These are phyloP conservation scores for Homarus gammarus DNA, from an alignment of 2,888 invertebrate species.

Conservation along the genomic window DNA sequence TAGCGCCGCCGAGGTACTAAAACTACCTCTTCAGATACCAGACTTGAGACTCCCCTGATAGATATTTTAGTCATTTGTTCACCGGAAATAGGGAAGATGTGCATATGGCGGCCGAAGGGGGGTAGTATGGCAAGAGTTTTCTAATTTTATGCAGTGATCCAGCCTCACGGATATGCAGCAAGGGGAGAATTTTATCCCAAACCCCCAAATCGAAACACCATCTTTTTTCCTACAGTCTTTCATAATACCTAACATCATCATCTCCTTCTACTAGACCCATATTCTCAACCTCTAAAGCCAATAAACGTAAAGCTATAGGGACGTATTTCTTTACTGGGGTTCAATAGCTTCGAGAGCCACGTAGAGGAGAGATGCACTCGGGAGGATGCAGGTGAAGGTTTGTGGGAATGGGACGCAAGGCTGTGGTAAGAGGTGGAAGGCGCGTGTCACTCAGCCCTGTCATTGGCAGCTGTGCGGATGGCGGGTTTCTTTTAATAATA, in stretches of 20 bases:
- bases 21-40: no score
- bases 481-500: constrained; percentile 63
- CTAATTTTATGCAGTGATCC: constrained; percentile 64
- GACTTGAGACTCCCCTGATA: no score
- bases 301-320: no score
- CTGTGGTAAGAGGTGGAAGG: constrained; percentile 27
- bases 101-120: not conserved
- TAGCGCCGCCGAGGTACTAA: no score
- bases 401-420: constrained; percentile 55
- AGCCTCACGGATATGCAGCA: constrained; percentile 62
- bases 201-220: not conserved
- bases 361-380: not conserved
- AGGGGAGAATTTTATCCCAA: constrained; percentile 51
- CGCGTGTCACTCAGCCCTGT: constrained; percentile 57
- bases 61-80: no score
- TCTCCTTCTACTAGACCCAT: no score
- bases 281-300: no score
- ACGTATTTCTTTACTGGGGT: no score
- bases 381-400: constrained; percentile 47
- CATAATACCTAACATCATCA: no score
- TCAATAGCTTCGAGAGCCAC: no score
- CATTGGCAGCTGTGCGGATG: constrained; percentile 63
- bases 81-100: not conserved
- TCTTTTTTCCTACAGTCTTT: not conserved
- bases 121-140: constrained; percentile 45